These are phyloP conservation scores for Hypsibius dujardini DNA, from an alignment of 1,140 invertebrate genomes.

Conservation along the genomic window DNA sequence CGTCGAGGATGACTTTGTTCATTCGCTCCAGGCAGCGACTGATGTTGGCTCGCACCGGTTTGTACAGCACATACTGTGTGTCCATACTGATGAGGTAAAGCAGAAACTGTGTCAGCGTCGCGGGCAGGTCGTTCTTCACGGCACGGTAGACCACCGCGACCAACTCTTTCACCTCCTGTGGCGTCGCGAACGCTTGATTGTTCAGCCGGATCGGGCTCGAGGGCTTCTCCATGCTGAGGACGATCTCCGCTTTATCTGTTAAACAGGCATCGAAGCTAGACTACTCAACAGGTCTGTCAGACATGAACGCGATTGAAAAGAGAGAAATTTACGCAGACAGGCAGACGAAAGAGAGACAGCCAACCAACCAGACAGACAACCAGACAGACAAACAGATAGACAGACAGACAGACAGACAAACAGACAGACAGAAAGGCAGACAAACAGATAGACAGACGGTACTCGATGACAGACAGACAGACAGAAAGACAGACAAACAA, in stretches of 20 bases:
- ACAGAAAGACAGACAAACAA: too few species aligned
- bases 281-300: too few species aligned
- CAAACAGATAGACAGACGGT: too few species aligned
- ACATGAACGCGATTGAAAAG: too few species aligned
- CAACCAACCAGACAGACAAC: too few species aligned
- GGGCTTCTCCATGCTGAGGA: constrained; percentile 15
- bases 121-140: constrained; percentile 6
- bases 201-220: not conserved
- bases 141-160: constrained; percentile 3
- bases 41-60: constrained; percentile 1
- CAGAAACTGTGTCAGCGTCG: not conserved
- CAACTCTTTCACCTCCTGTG: not conserved
- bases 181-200: not conserved
- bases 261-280: too few species aligned
- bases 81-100: constrained; percentile 9
- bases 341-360: too few species aligned
- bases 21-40: not conserved
- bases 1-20: not conserved
- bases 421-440: too few species aligned
- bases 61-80: not conserved
- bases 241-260: not conserved
- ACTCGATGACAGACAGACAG: too few species aligned
- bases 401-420: too few species aligned
- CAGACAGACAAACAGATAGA: too few species aligned
- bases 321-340: too few species aligned